These are phyloP conservation scores for Saturnia pavonia DNA, from an alignment of 2,888 invertebrate genomes.

Conservation along the genomic window DNA sequence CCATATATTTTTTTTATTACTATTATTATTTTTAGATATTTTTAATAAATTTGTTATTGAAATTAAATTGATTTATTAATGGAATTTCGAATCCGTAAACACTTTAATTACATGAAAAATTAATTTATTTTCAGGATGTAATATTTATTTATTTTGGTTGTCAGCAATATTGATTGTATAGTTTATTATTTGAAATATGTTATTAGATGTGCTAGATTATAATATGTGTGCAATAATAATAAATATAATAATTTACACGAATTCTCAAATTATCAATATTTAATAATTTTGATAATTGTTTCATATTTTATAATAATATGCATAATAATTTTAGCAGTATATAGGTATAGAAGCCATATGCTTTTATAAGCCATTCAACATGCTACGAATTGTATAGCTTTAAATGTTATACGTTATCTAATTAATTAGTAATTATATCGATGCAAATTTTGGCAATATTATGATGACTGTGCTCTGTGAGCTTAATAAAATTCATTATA, in stretches of 20 bases:
- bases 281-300: neutral
- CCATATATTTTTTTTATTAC: neutral
- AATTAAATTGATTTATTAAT: neutral
- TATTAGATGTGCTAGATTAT: constrained; percentile 19
- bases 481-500: neutral
- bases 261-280: constrained; percentile 11
- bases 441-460: neutral
- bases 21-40: constrained; percentile 5
- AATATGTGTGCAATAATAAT: constrained; percentile 11
- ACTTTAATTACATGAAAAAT: too few relatives aligned
- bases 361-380: neutral
- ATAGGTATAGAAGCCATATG: neutral
- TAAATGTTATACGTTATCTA: neutral
- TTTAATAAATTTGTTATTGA: neutral
- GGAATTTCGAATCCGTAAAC: neutral
- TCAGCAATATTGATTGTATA: neutral
- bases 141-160: constrained; percentile 1
- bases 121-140: neutral
- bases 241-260: constrained; percentile 5
- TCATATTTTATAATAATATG: neutral
- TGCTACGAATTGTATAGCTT: constrained; percentile 1
- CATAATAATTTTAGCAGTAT: neutral
- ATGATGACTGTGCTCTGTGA: neutral
- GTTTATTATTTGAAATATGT: constrained; percentile 2
- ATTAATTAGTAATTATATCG: too few relatives aligned